Percentiles rank a stretch among this genome's conserved stretches.
Conservation (phyloP, 2,113 vertebrate genomes). For the Pica pica region DNA sequence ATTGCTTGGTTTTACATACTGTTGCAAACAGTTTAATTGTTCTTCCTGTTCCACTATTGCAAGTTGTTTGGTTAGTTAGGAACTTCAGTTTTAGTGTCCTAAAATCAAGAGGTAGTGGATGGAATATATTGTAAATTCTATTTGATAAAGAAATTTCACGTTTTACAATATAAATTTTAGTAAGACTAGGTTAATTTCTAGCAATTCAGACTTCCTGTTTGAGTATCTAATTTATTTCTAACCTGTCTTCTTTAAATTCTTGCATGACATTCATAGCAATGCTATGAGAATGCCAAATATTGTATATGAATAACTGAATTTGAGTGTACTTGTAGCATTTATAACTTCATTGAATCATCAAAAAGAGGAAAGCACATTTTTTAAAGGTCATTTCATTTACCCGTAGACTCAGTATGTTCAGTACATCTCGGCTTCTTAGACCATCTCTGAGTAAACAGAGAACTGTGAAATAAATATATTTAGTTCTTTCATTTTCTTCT, state of each 20-base stretch:
- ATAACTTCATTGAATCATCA: not conserved
- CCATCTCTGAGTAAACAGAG: not conserved
- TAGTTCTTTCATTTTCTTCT: not conserved
- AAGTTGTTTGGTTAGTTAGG: not conserved
- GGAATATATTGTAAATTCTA: not conserved
- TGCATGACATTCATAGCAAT: not conserved
- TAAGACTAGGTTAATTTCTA: not conserved
- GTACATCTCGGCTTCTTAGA: not conserved
- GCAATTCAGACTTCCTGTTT: not conserved
- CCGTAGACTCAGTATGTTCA: rapidly evolving
- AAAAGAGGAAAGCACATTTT: not conserved
- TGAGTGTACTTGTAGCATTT: not conserved
- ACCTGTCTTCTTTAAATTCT: not conserved
- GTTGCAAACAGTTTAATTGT: not conserved
- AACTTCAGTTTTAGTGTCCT: not conserved
- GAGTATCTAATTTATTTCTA: not conserved
- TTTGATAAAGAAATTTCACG: not conserved
- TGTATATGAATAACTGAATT: not conserved
- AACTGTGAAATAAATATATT: not conserved
- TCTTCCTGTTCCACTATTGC: not conserved
- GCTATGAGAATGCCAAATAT: not conserved
- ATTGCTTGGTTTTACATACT: not conserved
- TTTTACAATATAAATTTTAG: not conserved
- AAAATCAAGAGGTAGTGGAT: not conserved
- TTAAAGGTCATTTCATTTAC: not conserved